A percentile compares a stretch with the other conserved stretches of the same genome.
phyloP scores from a whole-genome alignment of 2,888 invertebrate genomes.

The Melanostoma mellinum region DNA sequence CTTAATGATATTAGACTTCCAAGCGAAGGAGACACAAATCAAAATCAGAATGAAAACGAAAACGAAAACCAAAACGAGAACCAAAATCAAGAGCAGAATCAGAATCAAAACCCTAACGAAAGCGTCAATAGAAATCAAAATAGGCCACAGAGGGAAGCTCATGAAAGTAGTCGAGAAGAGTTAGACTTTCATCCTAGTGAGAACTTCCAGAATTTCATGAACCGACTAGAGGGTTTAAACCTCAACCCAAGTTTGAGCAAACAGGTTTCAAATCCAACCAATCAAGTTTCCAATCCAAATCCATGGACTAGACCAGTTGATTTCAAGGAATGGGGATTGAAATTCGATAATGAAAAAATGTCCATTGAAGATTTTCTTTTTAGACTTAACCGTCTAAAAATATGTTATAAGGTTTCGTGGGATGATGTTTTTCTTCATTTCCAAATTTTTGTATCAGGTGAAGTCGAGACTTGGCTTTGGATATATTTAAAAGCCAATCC shows the following conservation, averaged over 20 bases:
- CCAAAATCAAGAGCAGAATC: not conserved
- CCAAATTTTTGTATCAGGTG: not conserved
- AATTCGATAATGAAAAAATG: conserved; percentile 5
- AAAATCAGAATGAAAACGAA: not conserved
- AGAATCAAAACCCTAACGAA: not conserved
- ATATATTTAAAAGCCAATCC: conserved; percentile 5
- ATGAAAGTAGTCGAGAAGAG: conserved; percentile 14
- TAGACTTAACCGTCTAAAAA: conserved; percentile 5
- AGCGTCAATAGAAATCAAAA: not conserved
- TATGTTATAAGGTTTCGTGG: conserved; percentile 8
- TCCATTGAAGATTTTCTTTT: conserved; percentile 8
- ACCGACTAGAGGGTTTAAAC: not conserved
- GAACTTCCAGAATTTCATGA: conserved; percentile 1
- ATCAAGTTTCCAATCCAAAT: conserved; percentile 1
- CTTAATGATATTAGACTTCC: not conserved
- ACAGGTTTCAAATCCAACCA: not conserved
- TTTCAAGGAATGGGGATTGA: conserved; percentile 12
- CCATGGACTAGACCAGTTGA: not conserved
- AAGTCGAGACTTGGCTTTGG: conserved; percentile 11
- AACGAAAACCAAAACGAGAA: no score
- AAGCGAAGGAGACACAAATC: conserved; percentile 5
- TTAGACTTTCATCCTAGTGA: conserved; percentile 9
- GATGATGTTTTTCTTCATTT: not conserved
- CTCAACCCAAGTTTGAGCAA: not conserved
- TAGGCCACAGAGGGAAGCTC: not conserved